Base-by-base conservation (phyloP, 2,888 invertebrate genomes). In the Scaptomyza reducta region DNA sequence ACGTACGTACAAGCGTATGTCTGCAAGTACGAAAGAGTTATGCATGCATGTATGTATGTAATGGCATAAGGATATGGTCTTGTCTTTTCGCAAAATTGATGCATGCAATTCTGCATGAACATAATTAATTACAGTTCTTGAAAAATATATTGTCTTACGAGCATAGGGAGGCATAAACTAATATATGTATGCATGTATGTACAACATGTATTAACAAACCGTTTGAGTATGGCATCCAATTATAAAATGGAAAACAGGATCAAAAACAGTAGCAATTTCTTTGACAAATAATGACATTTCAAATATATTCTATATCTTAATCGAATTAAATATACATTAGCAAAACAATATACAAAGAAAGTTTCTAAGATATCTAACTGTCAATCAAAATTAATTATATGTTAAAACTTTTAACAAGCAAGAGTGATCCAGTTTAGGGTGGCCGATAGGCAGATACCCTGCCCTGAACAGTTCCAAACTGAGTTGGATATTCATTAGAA, bases 321-420 rank as follows among this genome's bases (percentile, higher is more conserved):
- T 47, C 18, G n/a, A 33, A 18, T n/a, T 49, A 10, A 33, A 18
- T 14, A 14, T 46, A 6, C 14, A 6, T 46, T 46, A 46, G 2
- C 45, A 25, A 6, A 31, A n/a, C 2, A 44, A 29, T 29, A 6
- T 35, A 16, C 16, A 16, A 16, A 16, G 10, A 40, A 16, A 40
- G 40, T 40, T 49, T 49, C 10, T 22, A 10, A n/a, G 33, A 33
- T n/a, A 6, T 49, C 18, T 22, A 33, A 33, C 33, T 49, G 33
- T 22, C 49, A 49, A 49, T 49, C 33, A 49, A 22, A 18, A 18
- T 22, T 33, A 22, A 46, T 46, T 29, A 49, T 49, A 49, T 49
- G 33, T 49, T 16, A 18, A 49, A n/a, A 7, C 6, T n/a, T 10
- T 10, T 18, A 31, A 18, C 9, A 6, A 18, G 16, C 29, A 16